Base-by-base conservation (phyloP, 1,140 invertebrate species). In the Drosophila malerkotliana region DNA sequence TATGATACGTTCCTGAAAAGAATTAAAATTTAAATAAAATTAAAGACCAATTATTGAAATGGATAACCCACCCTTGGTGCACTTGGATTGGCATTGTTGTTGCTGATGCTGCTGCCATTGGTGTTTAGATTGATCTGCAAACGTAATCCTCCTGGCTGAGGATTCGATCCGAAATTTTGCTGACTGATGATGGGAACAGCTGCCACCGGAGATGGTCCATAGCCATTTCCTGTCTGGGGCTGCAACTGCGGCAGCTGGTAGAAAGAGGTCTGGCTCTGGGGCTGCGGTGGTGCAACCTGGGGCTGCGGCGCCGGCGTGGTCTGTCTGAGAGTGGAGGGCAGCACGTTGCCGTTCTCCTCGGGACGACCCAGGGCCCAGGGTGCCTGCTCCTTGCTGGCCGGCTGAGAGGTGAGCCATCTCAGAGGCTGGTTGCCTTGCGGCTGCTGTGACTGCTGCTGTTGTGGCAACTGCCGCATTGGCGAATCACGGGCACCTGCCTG, bases 1-100 rank as follows among this genome's bases (percentile, higher is more conserved):
- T 73, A 93, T 93, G 28, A 93, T 92, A 51, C 92, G 88, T 67
- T 92, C 91, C 88, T 92, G 10, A 3, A 80, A 41, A 24, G 2
- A 4, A 14, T 15, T 8, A 48, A 6, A 26, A 0, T 3, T 14
- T 12, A 39, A 12, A 47, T 34, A 47, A 41, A 14, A 41, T 44
- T 15, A 3, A 44, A 8, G 4, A 18, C 5, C 1, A 18, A 18
- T 5, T 37, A 37, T 12, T 37, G n/a, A 4, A 37, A 37, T 10
- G 12, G 34, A 37, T n/a, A 39, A 15, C 48, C 69, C 60, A 91
- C 90, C 85, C 77, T 81, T 10, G 90, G 89, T 24, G 78, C 89
- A 68, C 59, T 81, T 76, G 77, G 84, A 49, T 58, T 88, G 6
- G 54, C 62, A 64, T 69, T 87, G n/a, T 52, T 87, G 63, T 26